These are phyloP conservation scores for Brachyptera putata DNA, from an alignment of 2,888 invertebrate genomes.

Conservation along the genomic window DNA sequence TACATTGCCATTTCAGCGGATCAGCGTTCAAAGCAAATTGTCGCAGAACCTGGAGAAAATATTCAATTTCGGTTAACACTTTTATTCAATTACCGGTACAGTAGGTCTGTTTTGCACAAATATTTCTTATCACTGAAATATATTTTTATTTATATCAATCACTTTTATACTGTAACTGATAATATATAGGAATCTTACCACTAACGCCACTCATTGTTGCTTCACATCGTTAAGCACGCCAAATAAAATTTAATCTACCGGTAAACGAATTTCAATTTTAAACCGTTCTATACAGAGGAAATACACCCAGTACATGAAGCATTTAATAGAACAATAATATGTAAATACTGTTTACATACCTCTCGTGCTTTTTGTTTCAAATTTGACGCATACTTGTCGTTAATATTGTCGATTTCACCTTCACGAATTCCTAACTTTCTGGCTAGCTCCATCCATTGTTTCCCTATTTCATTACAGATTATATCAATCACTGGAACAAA, in stretches of 20 bases:
- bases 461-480: constrained; percentile 37
- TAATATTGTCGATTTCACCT: constrained; percentile 40
- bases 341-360: no score
- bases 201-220: no score
- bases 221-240: no score
- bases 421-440: constrained; percentile 39
- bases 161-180: background rate
- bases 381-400: constrained; percentile 29
- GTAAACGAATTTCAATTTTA: no score
- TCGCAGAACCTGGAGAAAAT: constrained; percentile 38
- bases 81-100: no score
- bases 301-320: no score
- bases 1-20: constrained; percentile 37
- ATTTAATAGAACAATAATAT: no score
- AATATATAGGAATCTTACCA: no score
- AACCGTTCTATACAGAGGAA: no score
- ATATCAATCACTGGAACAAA: constrained; percentile 23
- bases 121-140: constrained; percentile 1
- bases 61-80: no score
- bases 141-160: background rate
- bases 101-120: no score
- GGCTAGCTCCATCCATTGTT: constrained; percentile 41
- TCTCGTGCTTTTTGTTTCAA: constrained; percentile 30
- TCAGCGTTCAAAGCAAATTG: constrained; percentile 36
- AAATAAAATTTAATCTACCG: no score